phyloP scores from a whole-genome alignment of 2,113 vertebrate species.

The Cyphomyrus plagiostoma region DNA sequence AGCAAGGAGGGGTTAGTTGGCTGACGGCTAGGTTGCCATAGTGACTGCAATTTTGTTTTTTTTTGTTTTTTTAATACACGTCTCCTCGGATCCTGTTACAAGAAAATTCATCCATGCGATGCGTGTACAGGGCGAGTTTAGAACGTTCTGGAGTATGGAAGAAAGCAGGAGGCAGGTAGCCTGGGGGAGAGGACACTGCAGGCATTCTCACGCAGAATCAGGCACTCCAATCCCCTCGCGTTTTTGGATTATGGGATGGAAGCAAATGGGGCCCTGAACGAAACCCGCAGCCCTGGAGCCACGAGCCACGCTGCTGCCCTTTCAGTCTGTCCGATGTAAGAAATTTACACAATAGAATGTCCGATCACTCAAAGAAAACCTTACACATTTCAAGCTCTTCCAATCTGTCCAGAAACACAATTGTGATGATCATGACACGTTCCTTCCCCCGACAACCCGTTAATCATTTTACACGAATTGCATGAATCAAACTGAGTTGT shows the following conservation, averaged over 20 bases:
- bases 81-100: slow-evolving; percentile 32
- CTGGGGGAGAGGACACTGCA: neutral
- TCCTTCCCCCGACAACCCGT: neutral
- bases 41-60: slow-evolving; percentile 26
- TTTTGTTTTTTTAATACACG: slow-evolving; percentile 25
- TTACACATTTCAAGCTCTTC: neutral
- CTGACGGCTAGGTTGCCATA: slow-evolving; percentile 27
- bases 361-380: neutral
- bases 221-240: neutral
- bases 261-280: neutral
- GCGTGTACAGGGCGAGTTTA: neutral
- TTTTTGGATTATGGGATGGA: neutral
- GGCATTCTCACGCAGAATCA: neutral
- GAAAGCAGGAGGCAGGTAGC: neutral
- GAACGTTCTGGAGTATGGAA: neutral
- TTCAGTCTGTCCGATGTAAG: neutral
- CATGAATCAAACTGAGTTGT: neutral
- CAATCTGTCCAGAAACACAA: neutral
- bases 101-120: slow-evolving; percentile 15
- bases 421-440: neutral
- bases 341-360: neutral
- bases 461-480: neutral
- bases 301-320: neutral
- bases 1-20: neutral
- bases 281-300: neutral